Evolutionary conservation across 2,113 vertebrate species (phyloP), one percentile per base, ranked within the genome.

Genomic region (Stigmatopora argus): DNA sequence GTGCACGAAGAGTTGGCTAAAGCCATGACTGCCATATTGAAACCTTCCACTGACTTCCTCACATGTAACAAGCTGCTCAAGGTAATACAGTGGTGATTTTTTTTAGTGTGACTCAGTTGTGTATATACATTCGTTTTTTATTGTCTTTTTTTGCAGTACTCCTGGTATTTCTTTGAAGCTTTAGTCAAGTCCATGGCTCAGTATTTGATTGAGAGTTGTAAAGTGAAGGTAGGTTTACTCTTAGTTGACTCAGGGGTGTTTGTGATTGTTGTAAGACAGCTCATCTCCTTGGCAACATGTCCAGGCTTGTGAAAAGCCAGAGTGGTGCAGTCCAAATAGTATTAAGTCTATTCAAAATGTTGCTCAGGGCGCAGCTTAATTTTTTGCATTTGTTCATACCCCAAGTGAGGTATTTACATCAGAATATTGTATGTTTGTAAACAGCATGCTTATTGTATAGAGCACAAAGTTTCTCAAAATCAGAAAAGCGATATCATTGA

Each of bases 161-260:
- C 96, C 1, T 98, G 97, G 97, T 98, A 98, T 93, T 99, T 99
- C 92, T 98, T 97, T 83, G 95, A 98, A 88, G 93, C 95, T 72
- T 88, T 99, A 71, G 93, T 97, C 83, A 99, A 98, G 82, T 98
- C 95, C 82, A 97, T 98, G 96, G 95, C 96, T 77, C 96, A 98
- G 84, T 94, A 96, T 83, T 84, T 98, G 89, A 93, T 96, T 75
- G 94, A 98, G 84, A 98, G 94, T 69, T 85, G 90, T 68, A 98
- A 96, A 92, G 91, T 96, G 48, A 98, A 95, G 94, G 97, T 92
- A 74, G 79, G 87, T 84, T 51, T 41, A 14, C 55, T 6, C 44
- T 17, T 31, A 2, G 26, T 31, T 31, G 26, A 31, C 26, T 31
- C 26, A 31, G 26, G 26, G 26, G 26, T 31, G 26, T 31, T 31